phyloP scores from a whole-genome alignment of 1,140 invertebrate species.

The Eriosoma lanigerum region DNA sequence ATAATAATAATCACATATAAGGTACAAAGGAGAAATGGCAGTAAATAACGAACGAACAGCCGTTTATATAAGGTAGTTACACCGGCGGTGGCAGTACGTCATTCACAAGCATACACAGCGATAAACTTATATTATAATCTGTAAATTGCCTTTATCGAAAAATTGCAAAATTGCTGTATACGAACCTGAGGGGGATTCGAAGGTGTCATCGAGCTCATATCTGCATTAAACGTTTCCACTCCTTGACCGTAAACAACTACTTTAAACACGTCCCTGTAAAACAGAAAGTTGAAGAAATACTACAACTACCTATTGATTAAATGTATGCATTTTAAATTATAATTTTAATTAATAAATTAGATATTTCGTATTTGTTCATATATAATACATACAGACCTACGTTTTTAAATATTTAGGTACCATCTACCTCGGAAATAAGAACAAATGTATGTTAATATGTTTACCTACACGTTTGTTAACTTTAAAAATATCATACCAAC shows the following conservation, averaged over 20 bases:
- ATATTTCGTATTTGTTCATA: no score
- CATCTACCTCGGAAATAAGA: no score
- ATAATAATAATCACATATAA: not conserved
- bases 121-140: not conserved
- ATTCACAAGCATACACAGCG: not conserved
- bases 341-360: no score
- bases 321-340: no score
- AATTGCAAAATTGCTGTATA: not conserved
- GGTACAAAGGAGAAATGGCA: not conserved
- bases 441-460: no score
- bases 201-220: not conserved
- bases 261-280: slow-evolving; percentile 12
- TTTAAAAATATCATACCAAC: no score
- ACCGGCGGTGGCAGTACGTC: not conserved
- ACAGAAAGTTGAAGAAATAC: no score
- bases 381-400: no score
- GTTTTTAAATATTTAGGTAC: no score
- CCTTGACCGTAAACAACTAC: slow-evolving; percentile 39
- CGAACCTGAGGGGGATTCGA: not conserved
- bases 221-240: slow-evolving; percentile 35
- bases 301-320: no score
- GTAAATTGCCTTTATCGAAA: not conserved
- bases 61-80: slow-evolving; percentile 6
- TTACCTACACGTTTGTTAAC: no score
- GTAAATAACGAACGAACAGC: not conserved